Conservation (phyloP, 2,888 invertebrate species). For the Thymelicus lineola region DNA sequence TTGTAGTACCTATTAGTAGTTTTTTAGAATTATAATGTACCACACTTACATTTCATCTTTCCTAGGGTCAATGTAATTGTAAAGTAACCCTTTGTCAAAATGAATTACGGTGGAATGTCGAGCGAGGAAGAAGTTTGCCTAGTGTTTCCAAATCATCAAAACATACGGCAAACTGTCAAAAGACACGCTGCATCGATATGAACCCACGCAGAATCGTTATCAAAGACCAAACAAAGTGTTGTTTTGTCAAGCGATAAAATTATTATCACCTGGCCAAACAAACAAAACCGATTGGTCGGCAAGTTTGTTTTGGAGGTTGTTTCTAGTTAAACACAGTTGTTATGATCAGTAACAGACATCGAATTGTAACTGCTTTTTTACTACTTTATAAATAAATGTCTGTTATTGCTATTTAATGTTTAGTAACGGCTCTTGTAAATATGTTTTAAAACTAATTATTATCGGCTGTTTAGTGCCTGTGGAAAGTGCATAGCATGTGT, state of each 20-base stretch:
- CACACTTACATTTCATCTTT: too few species aligned
- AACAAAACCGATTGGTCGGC: constrained; percentile 15
- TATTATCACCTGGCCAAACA: constrained; percentile 32
- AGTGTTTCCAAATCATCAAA: not conserved
- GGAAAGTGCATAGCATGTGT: too few species aligned
- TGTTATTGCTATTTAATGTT: not conserved
- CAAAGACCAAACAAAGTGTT: constrained; percentile 14
- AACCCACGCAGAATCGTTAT: constrained; percentile 19
- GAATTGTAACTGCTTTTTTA: too few species aligned
- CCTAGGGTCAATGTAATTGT: too few species aligned
- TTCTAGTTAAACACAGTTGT: constrained; percentile 1
- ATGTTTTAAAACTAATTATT: not conserved
- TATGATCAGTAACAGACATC: not conserved
- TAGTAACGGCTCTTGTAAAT: not conserved
- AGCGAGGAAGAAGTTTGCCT: too few species aligned
- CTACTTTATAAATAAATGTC: not conserved
- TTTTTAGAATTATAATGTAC: too few species aligned
- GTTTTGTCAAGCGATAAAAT: constrained; percentile 26
- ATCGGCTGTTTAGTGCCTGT: too few species aligned
- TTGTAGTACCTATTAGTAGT: too few species aligned
- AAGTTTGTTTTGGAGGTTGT: constrained; percentile 9
- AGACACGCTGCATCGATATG: constrained; percentile 15
- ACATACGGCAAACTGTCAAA: not conserved
- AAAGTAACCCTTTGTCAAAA: too few species aligned
- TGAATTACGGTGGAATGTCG: too few species aligned